Conservation (phyloP, 2,113 vertebrate species). For the Nothobranchius furzeri region DNA sequence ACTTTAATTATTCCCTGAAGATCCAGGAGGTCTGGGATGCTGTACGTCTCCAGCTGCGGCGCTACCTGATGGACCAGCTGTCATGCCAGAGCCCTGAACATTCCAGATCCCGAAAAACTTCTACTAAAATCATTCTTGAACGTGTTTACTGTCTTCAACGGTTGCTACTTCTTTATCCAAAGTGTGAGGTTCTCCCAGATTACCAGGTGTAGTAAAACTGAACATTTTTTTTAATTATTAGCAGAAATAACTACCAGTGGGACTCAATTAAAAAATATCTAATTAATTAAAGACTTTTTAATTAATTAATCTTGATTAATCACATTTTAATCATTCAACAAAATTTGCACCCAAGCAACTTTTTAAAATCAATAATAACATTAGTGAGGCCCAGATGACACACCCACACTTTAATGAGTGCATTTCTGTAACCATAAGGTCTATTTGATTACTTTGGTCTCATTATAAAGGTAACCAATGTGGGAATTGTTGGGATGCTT, state of each 20-base stretch:
- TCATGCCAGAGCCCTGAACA: conserved; percentile 31
- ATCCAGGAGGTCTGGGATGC: conserved; percentile 88
- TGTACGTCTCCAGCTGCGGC: conserved; percentile 84
- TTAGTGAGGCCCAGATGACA: too few species aligned
- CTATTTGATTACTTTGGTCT: too few species aligned
- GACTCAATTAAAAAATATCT: too few species aligned
- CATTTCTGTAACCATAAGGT: too few species aligned
- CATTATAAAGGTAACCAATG: too few species aligned
- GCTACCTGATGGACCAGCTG: conserved; percentile 84
- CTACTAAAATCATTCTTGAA: conserved; percentile 62
- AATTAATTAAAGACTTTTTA: too few species aligned
- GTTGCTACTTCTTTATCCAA: conserved; percentile 89
- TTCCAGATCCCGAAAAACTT: conserved; percentile 4
- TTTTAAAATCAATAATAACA: too few species aligned
- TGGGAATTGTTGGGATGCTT: too few species aligned
- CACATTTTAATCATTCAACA: too few species aligned
- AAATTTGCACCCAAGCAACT: too few species aligned
- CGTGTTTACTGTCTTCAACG: conserved; percentile 83
- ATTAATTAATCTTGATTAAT: too few species aligned
- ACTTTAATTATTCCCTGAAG: conserved; percentile 33
- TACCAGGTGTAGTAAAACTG: conserved; percentile 76
- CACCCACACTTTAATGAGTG: too few species aligned
- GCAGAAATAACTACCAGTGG: not conserved
- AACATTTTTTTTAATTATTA: not conserved
- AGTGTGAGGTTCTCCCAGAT: conserved; percentile 84